Evolutionary conservation across 2,888 invertebrate genomes (phyloP).

Genomic region (Platynereis dumerilii): DNA sequence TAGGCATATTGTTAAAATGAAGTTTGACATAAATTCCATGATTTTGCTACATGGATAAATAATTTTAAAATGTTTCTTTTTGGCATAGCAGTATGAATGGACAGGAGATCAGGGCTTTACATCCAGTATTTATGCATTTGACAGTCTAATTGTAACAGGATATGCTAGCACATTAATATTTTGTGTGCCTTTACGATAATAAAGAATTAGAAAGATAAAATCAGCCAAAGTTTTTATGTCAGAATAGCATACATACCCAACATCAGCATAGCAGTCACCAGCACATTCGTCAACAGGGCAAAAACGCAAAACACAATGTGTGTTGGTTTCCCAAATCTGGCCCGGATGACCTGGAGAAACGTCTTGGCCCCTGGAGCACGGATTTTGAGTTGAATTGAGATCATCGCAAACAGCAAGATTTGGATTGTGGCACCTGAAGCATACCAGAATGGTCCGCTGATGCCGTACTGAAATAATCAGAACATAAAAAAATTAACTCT

Average conservation of each 20-base stretch:
- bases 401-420: slow-evolving; percentile 38
- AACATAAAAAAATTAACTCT: not conserved
- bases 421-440: slow-evolving; percentile 56
- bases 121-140: no score
- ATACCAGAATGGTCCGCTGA: slow-evolving; percentile 59
- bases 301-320: slow-evolving; percentile 57
- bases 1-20: no score
- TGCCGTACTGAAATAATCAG: slow-evolving; percentile 51
- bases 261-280: slow-evolving; percentile 54
- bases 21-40: no score
- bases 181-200: no score
- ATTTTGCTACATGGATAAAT: no score
- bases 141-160: no score
- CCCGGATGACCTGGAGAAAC: slow-evolving; percentile 56
- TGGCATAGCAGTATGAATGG: no score
- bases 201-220: no score
- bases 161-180: no score
- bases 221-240: no score
- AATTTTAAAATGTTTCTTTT: no score
- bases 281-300: slow-evolving; percentile 54
- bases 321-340: slow-evolving; percentile 50
- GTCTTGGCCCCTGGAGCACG: slow-evolving; percentile 60
- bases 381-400: slow-evolving; percentile 55
- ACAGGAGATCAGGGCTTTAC: no score
- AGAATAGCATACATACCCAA: slow-evolving; percentile 51